Evolutionary conservation across 2,113 vertebrate genomes (phyloP).

Genomic region (Orientallactaga bullata): DNA sequence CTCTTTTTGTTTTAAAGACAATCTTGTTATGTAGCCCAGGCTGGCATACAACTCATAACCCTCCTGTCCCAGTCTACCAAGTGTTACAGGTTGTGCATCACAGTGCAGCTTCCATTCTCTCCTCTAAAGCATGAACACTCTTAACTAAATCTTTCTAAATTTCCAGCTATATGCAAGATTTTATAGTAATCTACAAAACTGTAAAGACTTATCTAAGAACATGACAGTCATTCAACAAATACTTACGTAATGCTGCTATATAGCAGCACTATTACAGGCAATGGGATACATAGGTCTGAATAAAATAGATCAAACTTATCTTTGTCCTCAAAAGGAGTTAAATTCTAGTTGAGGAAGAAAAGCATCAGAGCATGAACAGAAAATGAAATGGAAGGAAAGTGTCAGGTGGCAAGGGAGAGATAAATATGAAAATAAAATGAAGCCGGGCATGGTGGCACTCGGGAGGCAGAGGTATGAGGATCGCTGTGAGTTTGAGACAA

Average conservation of each 20-base stretch:
- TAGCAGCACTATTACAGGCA: slow-evolving; percentile 1
- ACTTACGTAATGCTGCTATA: neutral
- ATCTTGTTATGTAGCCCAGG: neutral
- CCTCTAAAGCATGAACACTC: slow-evolving; percentile 18
- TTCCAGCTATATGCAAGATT: slow-evolving; percentile 28
- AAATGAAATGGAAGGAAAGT: slow-evolving; percentile 9
- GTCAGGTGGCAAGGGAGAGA: neutral
- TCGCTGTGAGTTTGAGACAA: too few relatives aligned
- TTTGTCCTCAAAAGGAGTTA: neutral
- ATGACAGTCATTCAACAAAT: slow-evolving; percentile 42
- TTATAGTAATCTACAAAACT: slow-evolving; percentile 38
- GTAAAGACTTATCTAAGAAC: slow-evolving; percentile 45
- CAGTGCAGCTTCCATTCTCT: neutral
- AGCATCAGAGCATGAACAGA: neutral
- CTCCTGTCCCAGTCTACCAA: neutral
- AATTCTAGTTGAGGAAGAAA: slow-evolving; percentile 21
- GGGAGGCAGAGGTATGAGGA: too few relatives aligned
- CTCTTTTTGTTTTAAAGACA: neutral
- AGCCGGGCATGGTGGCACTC: too few relatives aligned
- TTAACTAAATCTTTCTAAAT: slow-evolving; percentile 45
- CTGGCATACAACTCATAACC: neutral
- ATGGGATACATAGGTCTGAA: neutral
- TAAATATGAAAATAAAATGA: neutral
- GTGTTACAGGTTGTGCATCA: neutral
- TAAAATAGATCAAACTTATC: slow-evolving; percentile 44